A percentile compares a stretch with the other conserved stretches of the same genome.
Evolutionary conservation across 1,140 invertebrate genomes (phyloP).

Genomic region (Lepidostoma basale): DNA sequence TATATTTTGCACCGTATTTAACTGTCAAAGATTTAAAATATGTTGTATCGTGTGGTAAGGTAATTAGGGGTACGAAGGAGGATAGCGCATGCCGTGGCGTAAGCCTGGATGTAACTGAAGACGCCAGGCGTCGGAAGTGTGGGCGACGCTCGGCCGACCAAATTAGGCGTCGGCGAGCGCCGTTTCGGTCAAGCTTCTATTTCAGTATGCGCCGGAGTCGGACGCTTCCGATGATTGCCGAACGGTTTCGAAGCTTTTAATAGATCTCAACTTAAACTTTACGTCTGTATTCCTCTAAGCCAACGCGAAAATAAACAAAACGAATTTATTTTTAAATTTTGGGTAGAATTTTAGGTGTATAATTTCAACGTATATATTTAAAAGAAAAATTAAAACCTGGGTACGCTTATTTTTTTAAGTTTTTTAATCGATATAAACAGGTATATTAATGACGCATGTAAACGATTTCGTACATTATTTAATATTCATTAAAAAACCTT

Average conservation of each 20-base stretch:
- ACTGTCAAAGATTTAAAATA: no score
- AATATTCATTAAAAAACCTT: no score
- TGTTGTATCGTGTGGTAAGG: background rate
- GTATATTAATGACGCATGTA: no score
- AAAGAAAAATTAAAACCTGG: no score
- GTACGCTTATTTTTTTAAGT: no score
- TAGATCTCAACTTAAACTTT: background rate
- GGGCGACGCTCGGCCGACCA: constrained; percentile 35
- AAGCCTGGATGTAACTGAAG: constrained; percentile 37
- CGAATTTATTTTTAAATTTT: background rate
- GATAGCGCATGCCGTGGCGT: background rate
- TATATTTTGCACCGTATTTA: no score
- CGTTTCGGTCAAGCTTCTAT: constrained; percentile 29
- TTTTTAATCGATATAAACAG: no score
- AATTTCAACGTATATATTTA: background rate
- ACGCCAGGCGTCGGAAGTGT: constrained; percentile 10
- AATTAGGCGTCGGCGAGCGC: constrained; percentile 37
- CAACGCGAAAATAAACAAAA: constrained; percentile 14
- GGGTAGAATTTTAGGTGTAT: background rate
- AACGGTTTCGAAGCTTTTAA: constrained; percentile 3
- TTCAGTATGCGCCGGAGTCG: constrained; percentile 34
- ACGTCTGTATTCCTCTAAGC: constrained; percentile 4
- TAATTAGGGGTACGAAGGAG: background rate
- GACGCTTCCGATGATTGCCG: constrained; percentile 2
- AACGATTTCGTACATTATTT: no score